Evolutionary conservation across 1,140 invertebrate species (phyloP).

Genomic region (Camponotus pennsylvanicus): DNA sequence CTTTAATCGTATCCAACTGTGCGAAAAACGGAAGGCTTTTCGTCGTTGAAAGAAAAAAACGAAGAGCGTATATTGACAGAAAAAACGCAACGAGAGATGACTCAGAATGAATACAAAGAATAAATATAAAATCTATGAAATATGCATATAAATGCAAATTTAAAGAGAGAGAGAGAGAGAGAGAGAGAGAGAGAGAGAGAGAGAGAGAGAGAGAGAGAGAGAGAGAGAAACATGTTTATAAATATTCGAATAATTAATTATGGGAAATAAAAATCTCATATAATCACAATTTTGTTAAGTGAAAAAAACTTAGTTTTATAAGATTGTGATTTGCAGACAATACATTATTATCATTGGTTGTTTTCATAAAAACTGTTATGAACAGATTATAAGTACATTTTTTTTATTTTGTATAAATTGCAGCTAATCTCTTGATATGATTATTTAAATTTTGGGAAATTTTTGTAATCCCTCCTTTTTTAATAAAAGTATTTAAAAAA

Average conservation of each 20-base stretch:
- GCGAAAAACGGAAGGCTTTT: slow-evolving; percentile 49
- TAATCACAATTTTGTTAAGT: slow-evolving; percentile 2
- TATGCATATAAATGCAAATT: not conserved
- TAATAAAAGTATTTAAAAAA: not conserved
- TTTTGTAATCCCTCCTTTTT: not conserved
- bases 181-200: not conserved
- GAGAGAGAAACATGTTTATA: not conserved
- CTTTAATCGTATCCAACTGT: slow-evolving; percentile 65
- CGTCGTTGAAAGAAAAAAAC: not conserved
- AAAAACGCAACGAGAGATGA: not conserved
- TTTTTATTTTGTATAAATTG: not conserved
- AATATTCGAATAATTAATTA: not conserved
- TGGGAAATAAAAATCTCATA: not conserved
- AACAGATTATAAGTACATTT: not conserved
- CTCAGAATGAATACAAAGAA: slow-evolving; percentile 16
- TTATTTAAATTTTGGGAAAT: not conserved
- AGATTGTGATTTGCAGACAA: not conserved
- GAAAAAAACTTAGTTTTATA: not conserved
- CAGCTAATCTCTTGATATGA: not conserved
- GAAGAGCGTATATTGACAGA: not conserved
- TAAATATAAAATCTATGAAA: slow-evolving; percentile 12
- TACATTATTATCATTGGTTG: not conserved
- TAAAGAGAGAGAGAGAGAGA: not conserved
- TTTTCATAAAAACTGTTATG: not conserved
- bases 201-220: not conserved